Conservation (phyloP, 2,888 invertebrate genomes). For the Mimachlamys varia region DNA sequence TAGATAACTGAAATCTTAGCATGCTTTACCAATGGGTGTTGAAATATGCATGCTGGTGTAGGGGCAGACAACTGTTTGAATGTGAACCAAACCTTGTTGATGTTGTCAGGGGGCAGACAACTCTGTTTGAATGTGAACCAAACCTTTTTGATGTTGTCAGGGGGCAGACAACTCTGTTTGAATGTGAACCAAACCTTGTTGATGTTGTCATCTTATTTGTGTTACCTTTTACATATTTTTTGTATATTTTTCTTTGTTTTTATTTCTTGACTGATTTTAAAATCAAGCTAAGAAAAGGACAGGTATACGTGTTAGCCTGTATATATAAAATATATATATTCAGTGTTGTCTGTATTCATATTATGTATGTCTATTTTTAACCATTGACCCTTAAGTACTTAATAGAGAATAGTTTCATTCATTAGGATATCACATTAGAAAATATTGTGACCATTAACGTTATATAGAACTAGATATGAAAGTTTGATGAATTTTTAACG, state of each 20-base stretch:
- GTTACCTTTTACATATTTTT: not conserved
- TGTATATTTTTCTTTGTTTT: not conserved
- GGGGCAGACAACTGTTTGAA: not conserved
- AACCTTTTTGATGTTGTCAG: too few relatives aligned
- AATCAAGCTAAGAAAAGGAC: conserved; percentile 11
- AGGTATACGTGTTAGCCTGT: not conserved
- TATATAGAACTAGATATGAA: too few relatives aligned
- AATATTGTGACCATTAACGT: not conserved
- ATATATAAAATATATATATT: not conserved
- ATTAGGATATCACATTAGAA: not conserved
- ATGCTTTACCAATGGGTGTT: not conserved
- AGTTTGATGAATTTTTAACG: too few relatives aligned
- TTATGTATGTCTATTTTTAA: not conserved
- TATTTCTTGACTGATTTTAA: not conserved
- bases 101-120: too few relatives aligned
- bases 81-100: too few relatives aligned
- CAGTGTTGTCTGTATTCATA: not conserved
- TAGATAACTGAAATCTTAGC: not conserved
- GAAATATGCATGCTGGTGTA: not conserved
- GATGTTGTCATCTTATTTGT: not conserved
- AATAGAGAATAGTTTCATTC: not conserved
- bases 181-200: not conserved
- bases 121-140: too few relatives aligned
- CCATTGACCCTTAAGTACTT: not conserved
- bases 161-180: conserved; percentile 9